Evolutionary conservation across 2,888 invertebrate species (phyloP).

Genomic region (Drosophila nr. perissopoda): DNA sequence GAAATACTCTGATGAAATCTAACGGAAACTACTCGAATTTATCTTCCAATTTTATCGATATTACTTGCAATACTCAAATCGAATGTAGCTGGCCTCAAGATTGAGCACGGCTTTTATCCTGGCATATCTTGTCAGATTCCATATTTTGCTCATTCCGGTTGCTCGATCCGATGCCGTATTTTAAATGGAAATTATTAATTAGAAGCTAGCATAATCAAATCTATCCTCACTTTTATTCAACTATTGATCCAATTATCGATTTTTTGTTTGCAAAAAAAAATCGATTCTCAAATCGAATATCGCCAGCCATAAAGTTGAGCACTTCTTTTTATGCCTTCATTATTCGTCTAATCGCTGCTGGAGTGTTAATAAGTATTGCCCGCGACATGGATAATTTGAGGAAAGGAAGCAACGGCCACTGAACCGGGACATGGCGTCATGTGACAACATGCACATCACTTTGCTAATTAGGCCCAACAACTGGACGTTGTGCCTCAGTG

Average conservation of each 20-base stretch:
- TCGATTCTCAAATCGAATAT: neutral
- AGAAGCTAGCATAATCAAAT: neutral
- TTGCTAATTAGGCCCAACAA: slow-evolving; percentile 36
- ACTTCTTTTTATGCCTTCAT: neutral
- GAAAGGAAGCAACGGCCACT: slow-evolving; percentile 8
- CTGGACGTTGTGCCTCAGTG: slow-evolving; percentile 20
- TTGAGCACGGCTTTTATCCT: neutral
- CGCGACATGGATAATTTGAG: no score
- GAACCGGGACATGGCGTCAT: slow-evolving; percentile 24
- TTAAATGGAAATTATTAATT: neutral
- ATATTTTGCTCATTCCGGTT: neutral
- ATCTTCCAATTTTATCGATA: neutral
- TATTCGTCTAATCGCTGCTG: neutral
- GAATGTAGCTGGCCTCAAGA: neutral
- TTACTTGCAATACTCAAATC: neutral
- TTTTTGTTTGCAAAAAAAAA: neutral
- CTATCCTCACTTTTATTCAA: neutral
- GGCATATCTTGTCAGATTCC: neutral
- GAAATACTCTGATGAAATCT: neutral
- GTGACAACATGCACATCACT: slow-evolving; percentile 23
- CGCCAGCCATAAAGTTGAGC: neutral
- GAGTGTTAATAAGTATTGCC: neutral
- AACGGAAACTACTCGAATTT: neutral
- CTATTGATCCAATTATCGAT: neutral
- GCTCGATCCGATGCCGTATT: neutral